These are phyloP conservation scores for Lomographa bimaculata DNA, from an alignment of 2,888 invertebrate genomes.

Conservation along the genomic window DNA sequence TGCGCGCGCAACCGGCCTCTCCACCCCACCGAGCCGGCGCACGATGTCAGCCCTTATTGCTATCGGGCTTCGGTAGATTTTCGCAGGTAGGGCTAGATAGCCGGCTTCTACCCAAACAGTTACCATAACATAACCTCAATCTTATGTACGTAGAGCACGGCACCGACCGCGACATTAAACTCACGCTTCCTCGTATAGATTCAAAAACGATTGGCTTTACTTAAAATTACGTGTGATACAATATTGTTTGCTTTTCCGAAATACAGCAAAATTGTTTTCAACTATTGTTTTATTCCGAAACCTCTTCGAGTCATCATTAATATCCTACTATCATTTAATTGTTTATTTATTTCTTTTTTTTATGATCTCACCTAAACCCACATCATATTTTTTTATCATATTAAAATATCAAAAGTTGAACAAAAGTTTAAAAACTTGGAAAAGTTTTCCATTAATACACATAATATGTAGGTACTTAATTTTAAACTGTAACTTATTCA, in stretches of 20 bases:
- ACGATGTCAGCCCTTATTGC: conserved; percentile 66
- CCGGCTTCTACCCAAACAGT: conserved; percentile 72
- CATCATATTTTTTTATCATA: too few species aligned
- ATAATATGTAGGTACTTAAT: too few species aligned
- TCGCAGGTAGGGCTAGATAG: conserved; percentile 44
- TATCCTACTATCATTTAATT: too few species aligned
- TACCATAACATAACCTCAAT: conserved; percentile 83
- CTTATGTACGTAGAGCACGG: conserved; percentile 65
- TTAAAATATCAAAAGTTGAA: too few species aligned
- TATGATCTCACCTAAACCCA: too few species aligned
- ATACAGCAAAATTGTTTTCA: conserved; percentile 59
- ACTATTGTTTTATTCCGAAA: conserved; percentile 72
- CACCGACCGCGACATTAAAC: conserved; percentile 63
- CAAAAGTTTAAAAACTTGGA: too few species aligned
- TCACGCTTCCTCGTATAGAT: conserved; percentile 40
- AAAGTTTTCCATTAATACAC: too few species aligned
- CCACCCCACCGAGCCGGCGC: conserved; percentile 55
- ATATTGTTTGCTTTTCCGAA: conserved; percentile 54
- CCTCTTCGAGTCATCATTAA: conserved; percentile 38
- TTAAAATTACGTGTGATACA: conserved; percentile 39
- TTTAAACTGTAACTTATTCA: too few species aligned
- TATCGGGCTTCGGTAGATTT: conserved; percentile 55
- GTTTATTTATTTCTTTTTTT: too few species aligned
- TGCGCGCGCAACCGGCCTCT: conserved; percentile 76
- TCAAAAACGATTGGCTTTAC: conserved; percentile 62